Percentiles rank a stretch among this genome's conserved stretches.
Conservation (phyloP, 2,888 invertebrate genomes). For the Drosophila austrosaltans region DNA sequence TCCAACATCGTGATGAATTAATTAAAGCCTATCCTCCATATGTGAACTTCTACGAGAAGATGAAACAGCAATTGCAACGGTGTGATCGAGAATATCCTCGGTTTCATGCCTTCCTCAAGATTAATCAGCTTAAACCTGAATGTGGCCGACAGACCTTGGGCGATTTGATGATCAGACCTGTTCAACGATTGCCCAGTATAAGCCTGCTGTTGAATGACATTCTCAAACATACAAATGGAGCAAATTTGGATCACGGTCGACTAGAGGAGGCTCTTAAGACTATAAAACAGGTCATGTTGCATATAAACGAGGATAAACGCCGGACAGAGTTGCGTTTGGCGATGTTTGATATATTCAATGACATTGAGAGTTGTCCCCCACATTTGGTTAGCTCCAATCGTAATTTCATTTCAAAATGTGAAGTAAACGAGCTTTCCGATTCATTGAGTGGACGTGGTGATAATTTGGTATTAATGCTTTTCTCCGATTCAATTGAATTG, state of each 20-base stretch:
- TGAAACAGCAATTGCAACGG: constrained; percentile 95
- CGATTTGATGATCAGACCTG: constrained; percentile 98
- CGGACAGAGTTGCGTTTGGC: constrained; percentile 97
- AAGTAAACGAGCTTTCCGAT: constrained; percentile 94
- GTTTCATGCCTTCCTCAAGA: constrained; percentile 99
- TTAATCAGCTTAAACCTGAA: constrained; percentile 96
- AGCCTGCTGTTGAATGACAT: constrained; percentile 97
- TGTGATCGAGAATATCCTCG: constrained; percentile 97
- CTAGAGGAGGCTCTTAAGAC: constrained; percentile 93
- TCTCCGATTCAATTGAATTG: constrained; percentile 97
- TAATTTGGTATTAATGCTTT: constrained; percentile 94
- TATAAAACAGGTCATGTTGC: constrained; percentile 96
- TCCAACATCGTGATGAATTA: constrained; percentile 93
- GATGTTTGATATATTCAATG: constrained; percentile 98
- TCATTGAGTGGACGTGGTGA: constrained; percentile 93
- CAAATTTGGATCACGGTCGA: constrained; percentile 93
- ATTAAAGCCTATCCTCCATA: constrained; percentile 98
- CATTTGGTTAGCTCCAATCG: constrained; percentile 97
- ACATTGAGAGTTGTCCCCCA: constrained; percentile 98
- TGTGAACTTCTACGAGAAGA: constrained; percentile 98
- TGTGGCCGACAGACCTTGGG: constrained; percentile 97
- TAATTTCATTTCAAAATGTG: constrained; percentile 93
- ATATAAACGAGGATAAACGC: constrained; percentile 98
- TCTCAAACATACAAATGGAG: constrained; percentile 94
- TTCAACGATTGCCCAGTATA: constrained; percentile 98